A percentile compares a stretch with the other conserved stretches of the same genome.
phyloP scores from a whole-genome alignment of 2,797 vertebrate genomes.

The Lophura swinhoii region DNA sequence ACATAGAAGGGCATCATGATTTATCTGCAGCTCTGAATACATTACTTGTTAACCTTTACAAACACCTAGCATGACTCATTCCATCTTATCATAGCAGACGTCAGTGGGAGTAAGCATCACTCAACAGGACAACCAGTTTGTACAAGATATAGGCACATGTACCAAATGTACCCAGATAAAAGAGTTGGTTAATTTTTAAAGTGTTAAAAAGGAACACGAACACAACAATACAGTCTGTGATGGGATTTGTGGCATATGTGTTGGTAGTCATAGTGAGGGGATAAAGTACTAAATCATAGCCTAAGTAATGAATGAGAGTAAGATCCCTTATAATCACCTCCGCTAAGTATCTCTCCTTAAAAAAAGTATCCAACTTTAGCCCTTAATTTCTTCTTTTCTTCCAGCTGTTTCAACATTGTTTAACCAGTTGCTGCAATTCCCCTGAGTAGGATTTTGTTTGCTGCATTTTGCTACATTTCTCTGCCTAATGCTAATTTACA shows the following conservation, averaged over 20 bases:
- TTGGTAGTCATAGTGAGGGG: not conserved
- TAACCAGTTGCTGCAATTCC: not conserved
- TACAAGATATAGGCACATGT: not conserved
- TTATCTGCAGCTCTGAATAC: slow-evolving; percentile 63
- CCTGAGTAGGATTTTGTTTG: not conserved
- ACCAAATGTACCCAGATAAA: slow-evolving; percentile 49
- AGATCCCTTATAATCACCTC: not conserved
- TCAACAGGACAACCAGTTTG: slow-evolving; percentile 63
- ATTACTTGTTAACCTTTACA: slow-evolving; percentile 73
- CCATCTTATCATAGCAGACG: slow-evolving; percentile 69
- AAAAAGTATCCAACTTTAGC: not conserved
- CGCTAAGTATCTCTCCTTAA: not conserved
- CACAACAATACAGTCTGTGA: not conserved
- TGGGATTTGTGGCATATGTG: not conserved
- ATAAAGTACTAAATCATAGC: not conserved
- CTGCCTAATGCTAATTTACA: not conserved
- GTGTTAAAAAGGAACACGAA: not conserved
- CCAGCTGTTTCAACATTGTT: not conserved
- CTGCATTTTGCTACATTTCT: not conserved
- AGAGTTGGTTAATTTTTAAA: slow-evolving; percentile 39
- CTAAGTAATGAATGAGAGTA: not conserved
- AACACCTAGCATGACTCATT: slow-evolving; percentile 74
- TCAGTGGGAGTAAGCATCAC: slow-evolving; percentile 69
- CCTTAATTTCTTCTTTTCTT: not conserved
- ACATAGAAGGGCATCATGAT: slow-evolving; percentile 44